Evolutionary conservation across 1,140 invertebrate genomes (phyloP).

Genomic region (Drosophila parabipectinata): DNA sequence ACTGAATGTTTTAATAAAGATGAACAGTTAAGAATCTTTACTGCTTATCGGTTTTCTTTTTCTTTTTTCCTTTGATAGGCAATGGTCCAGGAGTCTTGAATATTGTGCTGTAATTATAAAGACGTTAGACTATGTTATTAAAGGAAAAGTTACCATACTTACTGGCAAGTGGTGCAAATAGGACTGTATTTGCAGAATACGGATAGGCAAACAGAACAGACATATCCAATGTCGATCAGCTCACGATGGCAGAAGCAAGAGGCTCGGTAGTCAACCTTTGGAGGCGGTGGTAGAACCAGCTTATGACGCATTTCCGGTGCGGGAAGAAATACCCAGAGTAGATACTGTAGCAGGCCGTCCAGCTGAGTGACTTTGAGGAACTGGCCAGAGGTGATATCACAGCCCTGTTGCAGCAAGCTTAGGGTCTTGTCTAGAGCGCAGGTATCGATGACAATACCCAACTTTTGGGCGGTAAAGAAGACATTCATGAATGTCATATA

Average conservation of each 20-base stretch:
- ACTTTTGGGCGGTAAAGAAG: constrained; percentile 97
- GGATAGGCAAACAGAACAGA: constrained; percentile 98
- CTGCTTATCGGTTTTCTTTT: constrained; percentile 85
- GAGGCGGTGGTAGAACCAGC: constrained; percentile 94
- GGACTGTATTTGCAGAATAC: constrained; percentile 99
- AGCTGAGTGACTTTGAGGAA: constrained; percentile 93
- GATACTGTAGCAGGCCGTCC: constrained; percentile 95
- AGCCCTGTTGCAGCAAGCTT: constrained; percentile 96
- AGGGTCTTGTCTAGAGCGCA: constrained; percentile 96
- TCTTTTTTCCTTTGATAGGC: constrained; percentile 87
- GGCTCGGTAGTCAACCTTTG: constrained; percentile 97
- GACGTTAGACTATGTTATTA: neutral
- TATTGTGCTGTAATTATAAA: constrained; percentile 87
- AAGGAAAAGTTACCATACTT: constrained; percentile 84
- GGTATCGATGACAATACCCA: constrained; percentile 96
- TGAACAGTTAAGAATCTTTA: constrained; percentile 9
- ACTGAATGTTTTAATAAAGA: neutral
- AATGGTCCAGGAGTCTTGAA: constrained; percentile 88
- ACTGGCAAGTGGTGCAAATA: constrained; percentile 98
- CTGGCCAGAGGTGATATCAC: constrained; percentile 97
- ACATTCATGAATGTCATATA: constrained; percentile 99
- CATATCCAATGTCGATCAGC: constrained; percentile 97
- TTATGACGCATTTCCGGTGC: constrained; percentile 91
- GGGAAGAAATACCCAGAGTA: constrained; percentile 97
- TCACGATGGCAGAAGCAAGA: constrained; percentile 99